Evolutionary conservation across 2,113 vertebrate genomes (phyloP).

Genomic region (Paramormyrops kingsleyae): DNA sequence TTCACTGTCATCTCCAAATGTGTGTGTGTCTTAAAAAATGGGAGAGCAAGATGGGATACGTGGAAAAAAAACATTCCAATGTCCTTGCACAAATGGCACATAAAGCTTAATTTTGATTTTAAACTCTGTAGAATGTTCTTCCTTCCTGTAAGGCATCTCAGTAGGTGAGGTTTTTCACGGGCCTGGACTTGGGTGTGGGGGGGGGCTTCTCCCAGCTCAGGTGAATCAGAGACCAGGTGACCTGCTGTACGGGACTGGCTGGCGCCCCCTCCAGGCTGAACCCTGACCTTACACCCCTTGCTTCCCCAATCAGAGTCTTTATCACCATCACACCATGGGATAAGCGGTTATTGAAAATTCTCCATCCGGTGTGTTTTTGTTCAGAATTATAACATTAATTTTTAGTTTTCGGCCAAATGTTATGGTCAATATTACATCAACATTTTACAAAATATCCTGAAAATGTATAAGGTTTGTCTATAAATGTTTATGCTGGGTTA

Average conservation of each 20-base stretch:
- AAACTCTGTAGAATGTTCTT: not conserved
- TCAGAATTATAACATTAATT: not conserved
- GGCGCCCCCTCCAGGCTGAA: not conserved
- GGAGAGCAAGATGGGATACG: not conserved
- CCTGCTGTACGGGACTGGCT: not conserved
- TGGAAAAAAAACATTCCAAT: not conserved
- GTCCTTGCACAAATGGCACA: not conserved
- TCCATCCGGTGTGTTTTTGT: not conserved
- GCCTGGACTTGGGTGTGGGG: not conserved
- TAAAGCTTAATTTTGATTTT: not conserved
- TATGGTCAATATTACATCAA: not conserved
- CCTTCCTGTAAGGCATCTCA: not conserved
- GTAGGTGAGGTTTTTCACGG: not conserved
- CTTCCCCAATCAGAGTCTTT: not conserved
- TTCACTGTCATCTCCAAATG: not conserved
- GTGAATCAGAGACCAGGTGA: not conserved
- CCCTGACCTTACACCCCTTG: not conserved
- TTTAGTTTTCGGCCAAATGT: not conserved
- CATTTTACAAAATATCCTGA: not conserved
- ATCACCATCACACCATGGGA: not conserved
- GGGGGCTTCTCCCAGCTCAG: not conserved
- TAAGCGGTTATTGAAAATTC: not conserved
- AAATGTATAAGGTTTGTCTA: not conserved
- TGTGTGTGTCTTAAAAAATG: not conserved
- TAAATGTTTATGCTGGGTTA: not conserved